Conservation (phyloP, 2,888 invertebrate species). For the Parnassius smintheus region DNA sequence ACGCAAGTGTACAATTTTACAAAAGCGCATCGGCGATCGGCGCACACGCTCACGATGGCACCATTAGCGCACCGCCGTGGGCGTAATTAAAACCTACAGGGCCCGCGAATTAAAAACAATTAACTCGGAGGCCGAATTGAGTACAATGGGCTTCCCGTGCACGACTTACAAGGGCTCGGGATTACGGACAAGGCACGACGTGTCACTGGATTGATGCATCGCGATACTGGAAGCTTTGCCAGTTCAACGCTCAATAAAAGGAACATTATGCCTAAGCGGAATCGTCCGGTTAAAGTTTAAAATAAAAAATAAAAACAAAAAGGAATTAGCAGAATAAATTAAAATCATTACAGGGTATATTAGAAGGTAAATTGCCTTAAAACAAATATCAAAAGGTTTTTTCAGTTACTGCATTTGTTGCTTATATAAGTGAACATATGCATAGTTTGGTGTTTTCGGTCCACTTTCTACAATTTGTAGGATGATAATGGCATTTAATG, state of each 20-base stretch:
- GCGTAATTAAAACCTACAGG: conserved; percentile 78
- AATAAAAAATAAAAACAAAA: too few relatives aligned
- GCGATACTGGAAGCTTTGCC: conserved; percentile 4
- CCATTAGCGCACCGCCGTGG: conserved; percentile 70
- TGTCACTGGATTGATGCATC: conserved; percentile 10
- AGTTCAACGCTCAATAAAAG: not conserved
- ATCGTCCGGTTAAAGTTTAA: too few relatives aligned
- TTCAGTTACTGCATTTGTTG: too few relatives aligned
- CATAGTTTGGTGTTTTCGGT: too few relatives aligned
- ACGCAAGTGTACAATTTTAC: conserved; percentile 58
- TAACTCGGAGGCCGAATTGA: conserved; percentile 70
- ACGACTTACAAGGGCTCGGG: conserved; percentile 48
- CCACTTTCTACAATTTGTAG: too few relatives aligned
- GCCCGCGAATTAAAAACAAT: conserved; percentile 77
- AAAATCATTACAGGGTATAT: too few relatives aligned
- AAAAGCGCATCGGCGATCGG: conserved; percentile 61
- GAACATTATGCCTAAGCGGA: too few relatives aligned
- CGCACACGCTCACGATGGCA: conserved; percentile 59
- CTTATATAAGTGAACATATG: too few relatives aligned
- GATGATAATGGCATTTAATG: too few relatives aligned
- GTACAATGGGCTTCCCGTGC: conserved; percentile 66
- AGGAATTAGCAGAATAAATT: too few relatives aligned
- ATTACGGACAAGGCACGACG: conserved; percentile 30
- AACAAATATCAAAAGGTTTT: too few relatives aligned
- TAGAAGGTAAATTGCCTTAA: too few relatives aligned